A percentile compares a stretch with the other conserved stretches of the same genome.
phyloP scores from a whole-genome alignment of 2,113 vertebrate genomes.

The Ptilorrhoa leucosticta region DNA sequence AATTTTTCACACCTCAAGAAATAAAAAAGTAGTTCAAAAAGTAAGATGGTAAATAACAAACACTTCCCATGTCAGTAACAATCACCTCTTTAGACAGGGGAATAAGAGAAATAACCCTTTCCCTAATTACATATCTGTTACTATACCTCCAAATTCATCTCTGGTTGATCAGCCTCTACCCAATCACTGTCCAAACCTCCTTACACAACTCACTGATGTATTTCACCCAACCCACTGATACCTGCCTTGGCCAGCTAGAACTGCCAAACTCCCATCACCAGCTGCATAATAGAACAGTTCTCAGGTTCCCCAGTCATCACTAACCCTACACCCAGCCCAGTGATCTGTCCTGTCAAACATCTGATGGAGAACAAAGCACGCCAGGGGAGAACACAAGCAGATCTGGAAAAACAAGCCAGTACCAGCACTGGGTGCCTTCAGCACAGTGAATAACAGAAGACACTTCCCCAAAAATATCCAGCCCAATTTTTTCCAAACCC shows the following conservation, averaged over 20 bases:
- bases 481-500: not conserved
- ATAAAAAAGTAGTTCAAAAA: not conserved
- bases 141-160: not conserved
- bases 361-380: not conserved
- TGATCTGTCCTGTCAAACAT: not conserved
- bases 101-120: not conserved
- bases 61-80: not conserved
- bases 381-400: not conserved
- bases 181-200: not conserved
- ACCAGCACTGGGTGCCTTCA: not conserved
- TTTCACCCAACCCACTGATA: not conserved
- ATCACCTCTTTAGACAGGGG: not conserved
- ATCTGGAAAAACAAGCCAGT: not conserved
- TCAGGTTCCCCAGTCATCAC: not conserved
- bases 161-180: not conserved
- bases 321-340: not conserved
- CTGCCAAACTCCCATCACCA: not conserved
- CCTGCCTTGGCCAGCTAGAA: not conserved
- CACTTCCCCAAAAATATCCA: not conserved
- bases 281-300: not conserved
- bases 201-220: not conserved
- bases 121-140: not conserved
- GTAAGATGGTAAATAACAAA: not conserved
- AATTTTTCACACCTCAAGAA: not conserved
- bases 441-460: not conserved